phyloP scores from a whole-genome alignment of 2,888 invertebrate genomes.

The Eudemis profundana region DNA sequence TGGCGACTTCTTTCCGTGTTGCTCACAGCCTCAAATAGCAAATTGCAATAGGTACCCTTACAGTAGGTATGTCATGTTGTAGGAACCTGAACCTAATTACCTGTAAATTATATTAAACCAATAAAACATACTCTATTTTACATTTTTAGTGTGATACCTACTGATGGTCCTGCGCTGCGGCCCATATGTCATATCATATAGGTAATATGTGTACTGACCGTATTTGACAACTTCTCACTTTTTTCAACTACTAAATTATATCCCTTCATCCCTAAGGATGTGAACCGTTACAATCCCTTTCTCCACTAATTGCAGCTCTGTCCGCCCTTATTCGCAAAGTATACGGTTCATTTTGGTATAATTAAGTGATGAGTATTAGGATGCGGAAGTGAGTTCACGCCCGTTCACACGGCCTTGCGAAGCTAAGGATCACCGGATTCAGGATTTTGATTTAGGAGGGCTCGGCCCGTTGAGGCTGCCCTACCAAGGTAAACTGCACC shows the following conservation, averaged over 20 bases:
- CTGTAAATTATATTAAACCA: no score
- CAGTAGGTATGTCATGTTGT: no score
- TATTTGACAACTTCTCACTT: conserved; percentile 20
- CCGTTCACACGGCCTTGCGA: conserved; percentile 25
- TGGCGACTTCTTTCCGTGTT: no score
- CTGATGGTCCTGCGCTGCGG: no score
- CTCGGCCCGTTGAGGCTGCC: no score
- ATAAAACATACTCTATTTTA: no score
- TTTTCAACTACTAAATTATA: conserved; percentile 48
- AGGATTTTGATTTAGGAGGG: no score
- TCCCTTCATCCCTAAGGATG: conserved; percentile 53
- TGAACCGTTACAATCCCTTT: conserved; percentile 51
- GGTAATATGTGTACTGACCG: conserved; percentile 27
- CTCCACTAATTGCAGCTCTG: not conserved
- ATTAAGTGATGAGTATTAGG: not conserved
- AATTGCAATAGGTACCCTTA: no score
- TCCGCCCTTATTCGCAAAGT: not conserved
- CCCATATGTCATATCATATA: conserved; percentile 5
- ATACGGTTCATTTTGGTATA: conserved; percentile 8
- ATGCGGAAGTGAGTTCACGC: conserved; percentile 24
- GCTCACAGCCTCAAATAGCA: no score
- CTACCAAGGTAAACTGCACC: no score
- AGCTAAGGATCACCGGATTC: conserved; percentile 7
- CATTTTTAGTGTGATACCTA: no score
- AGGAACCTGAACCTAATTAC: no score